phyloP scores from a whole-genome alignment of 2,113 vertebrate genomes.

The Saccopteryx leptura region DNA sequence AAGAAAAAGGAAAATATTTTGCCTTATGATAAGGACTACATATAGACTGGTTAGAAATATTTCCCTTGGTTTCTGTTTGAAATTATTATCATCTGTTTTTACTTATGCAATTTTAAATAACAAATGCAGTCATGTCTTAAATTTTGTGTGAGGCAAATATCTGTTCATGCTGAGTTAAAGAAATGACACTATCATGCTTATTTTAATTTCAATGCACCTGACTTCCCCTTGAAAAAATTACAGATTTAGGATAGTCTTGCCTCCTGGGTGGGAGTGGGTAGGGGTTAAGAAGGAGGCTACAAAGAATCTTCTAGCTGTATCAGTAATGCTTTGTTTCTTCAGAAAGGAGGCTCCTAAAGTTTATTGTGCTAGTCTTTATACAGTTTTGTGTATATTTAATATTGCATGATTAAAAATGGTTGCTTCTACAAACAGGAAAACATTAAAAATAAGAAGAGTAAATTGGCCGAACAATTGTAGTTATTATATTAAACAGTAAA shows the following conservation, averaged over 20 bases:
- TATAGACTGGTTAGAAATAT: neutral
- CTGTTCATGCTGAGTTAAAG: neutral
- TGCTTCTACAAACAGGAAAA: neutral
- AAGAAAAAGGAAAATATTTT: neutral
- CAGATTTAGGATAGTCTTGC: neutral
- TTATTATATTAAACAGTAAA: neutral
- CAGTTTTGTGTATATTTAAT: neutral
- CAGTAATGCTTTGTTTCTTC: constrained; percentile 17
- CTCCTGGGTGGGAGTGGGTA: neutral
- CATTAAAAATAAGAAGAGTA: neutral
- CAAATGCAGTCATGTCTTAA: neutral
- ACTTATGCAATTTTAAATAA: constrained; percentile 36
- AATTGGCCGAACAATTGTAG: neutral
- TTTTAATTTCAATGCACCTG: neutral
- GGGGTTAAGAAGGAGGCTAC: neutral
- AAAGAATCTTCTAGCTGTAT: neutral
- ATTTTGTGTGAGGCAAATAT: constrained; percentile 1
- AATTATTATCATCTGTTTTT: constrained; percentile 42
- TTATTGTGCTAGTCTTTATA: neutral
- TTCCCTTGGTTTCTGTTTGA: constrained; percentile 40
- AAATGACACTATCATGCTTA: neutral
- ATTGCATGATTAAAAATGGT: neutral
- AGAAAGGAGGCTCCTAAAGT: neutral
- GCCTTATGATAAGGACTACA: neutral
- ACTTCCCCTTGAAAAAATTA: neutral